Base-by-base conservation (phyloP, 2,888 invertebrate genomes). In the Drosophila cyrtoloma region DNA sequence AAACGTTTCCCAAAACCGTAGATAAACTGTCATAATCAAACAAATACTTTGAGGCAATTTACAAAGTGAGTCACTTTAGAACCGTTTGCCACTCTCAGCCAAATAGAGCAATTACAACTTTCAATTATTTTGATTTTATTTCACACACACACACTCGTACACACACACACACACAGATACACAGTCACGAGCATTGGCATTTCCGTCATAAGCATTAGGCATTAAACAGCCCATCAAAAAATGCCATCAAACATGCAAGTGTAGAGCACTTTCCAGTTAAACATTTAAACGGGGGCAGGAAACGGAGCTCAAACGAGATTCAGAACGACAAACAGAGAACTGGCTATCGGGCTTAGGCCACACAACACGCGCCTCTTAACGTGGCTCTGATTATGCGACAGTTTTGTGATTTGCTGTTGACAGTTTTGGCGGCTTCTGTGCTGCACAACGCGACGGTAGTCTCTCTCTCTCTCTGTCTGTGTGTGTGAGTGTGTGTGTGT, bases 71-170 rank as follows among this genome's bases (percentile, higher is more conserved):
- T 76, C 75, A 59, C 14, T 44, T 60, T 35, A 50, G 32, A 71
- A 53, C 28, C 6, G 39, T 60, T 56, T 57, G 19, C 56, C 12
- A 14, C 22, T 7, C 22, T 44, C 51, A 35, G 35, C 82, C 79
- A 79, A 79, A 79, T 82, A 67, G 74, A 79, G 79, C 58, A 58
- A 74, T 78, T 74, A 64, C 79, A 82, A 82, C 79, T 82, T 79
- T 82, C 79, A 68, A 78, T 61, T 78, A 66, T 55, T 47, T 47
- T 47, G 47, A 58, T 12, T 39, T 58, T 22, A 42, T 58, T 28
- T 26, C 16, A 14, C 47, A 26, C n/a, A n/a, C 44, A 5, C 47
- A 47, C 47, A 47, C 14, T 53, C 9, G 37, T n/a, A 1, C 32
- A 47, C 22, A 59, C 39, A 51, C 39, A 44, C 42, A 51, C 44